Evolutionary conservation across 2,888 invertebrate species (phyloP).

Genomic region (Machimus atricapillus): DNA sequence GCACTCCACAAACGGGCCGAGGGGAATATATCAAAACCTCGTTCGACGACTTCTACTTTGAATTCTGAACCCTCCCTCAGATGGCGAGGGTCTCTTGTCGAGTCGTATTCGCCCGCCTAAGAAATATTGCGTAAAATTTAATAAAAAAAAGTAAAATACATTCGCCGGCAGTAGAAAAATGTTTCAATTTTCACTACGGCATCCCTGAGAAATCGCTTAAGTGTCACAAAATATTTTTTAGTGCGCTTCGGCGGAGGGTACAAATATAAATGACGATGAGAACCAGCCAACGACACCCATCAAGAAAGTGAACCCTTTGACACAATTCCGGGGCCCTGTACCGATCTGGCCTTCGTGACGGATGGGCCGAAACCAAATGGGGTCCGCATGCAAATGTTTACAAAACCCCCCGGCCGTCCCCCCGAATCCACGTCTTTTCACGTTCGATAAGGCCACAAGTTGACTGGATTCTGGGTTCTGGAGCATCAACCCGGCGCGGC

Average conservation of each 20-base stretch:
- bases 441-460: constrained; percentile 26
- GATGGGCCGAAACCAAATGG: constrained; percentile 19
- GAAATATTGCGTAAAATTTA: constrained; percentile 15
- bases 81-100: neutral
- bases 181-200: neutral
- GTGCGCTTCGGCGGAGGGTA: neutral
- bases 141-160: neutral
- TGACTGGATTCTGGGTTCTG: neutral
- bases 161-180: neutral
- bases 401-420: neutral
- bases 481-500: neutral
- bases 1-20: neutral
- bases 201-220: constrained; percentile 10
- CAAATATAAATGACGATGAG: constrained; percentile 26
- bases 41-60: neutral
- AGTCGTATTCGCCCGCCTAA: neutral
- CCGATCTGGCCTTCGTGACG: constrained; percentile 2
- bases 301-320: constrained; percentile 12
- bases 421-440: neutral
- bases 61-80: neutral
- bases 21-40: neutral
- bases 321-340: neutral
- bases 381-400: constrained; percentile 28
- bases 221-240: constrained; percentile 21
- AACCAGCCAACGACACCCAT: neutral